Conservation (phyloP, 2,113 vertebrate genomes). For the Oncorhynchus nerka region DNA sequence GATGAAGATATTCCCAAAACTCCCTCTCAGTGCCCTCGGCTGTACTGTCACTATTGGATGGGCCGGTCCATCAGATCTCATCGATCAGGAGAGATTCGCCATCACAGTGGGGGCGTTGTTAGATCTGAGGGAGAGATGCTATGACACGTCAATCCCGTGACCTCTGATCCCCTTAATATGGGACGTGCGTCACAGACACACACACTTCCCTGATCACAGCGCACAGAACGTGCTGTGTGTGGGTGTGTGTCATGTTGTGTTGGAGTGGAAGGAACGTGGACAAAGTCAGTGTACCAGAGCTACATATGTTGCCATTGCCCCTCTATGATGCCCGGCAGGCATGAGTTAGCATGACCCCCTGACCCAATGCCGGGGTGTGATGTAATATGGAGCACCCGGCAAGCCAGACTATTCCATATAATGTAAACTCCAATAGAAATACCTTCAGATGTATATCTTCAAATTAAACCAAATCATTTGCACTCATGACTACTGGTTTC, state of each 20-base stretch:
- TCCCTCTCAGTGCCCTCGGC: neutral
- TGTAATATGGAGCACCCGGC: too few relatives aligned
- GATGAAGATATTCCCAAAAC: constrained; percentile 26
- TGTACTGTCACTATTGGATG: constrained; percentile 8
- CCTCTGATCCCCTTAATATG: neutral
- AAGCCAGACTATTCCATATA: too few relatives aligned
- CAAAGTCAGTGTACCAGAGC: too few relatives aligned
- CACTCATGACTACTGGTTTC: too few relatives aligned
- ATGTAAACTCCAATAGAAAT: too few relatives aligned
- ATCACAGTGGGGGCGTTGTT: neutral
- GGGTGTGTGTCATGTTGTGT: neutral
- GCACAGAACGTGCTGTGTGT: neutral
- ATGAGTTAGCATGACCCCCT: too few relatives aligned
- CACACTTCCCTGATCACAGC: neutral
- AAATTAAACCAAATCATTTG: too few relatives aligned
- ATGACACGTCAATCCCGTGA: neutral
- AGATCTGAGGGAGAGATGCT: neutral
- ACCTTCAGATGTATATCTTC: too few relatives aligned
- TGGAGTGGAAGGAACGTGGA: neutral
- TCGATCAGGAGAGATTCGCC: neutral
- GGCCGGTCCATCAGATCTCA: constrained; percentile 6
- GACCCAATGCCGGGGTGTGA: too few relatives aligned
- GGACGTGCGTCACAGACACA: neutral
- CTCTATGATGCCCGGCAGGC: too few relatives aligned
- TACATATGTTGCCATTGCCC: too few relatives aligned